Conservation (phyloP, 2,888 invertebrate species). For the Hecatera dysodea region DNA sequence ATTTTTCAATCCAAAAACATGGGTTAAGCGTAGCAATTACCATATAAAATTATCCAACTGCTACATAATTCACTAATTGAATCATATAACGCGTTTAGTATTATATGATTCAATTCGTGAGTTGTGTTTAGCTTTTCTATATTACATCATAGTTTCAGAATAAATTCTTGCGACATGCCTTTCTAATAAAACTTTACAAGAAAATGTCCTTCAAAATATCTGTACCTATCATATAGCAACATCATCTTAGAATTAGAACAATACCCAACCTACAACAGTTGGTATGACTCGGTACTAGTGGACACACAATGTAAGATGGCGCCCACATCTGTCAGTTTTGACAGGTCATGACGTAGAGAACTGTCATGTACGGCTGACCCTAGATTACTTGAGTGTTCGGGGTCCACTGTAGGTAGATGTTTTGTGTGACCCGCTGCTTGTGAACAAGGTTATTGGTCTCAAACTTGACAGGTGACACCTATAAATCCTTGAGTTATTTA, state of each 20-base stretch:
- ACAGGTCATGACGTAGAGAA: constrained; percentile 34
- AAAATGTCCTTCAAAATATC: constrained; percentile 4
- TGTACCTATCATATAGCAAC: neutral
- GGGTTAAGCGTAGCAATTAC: no score
- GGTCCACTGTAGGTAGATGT: constrained; percentile 21
- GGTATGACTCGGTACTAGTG: constrained; percentile 27
- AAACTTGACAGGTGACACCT: neutral
- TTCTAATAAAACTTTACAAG: neutral
- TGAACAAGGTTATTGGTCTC: neutral
- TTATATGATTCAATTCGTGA: no score
- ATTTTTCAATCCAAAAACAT: no score
- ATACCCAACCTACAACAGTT: constrained; percentile 9
- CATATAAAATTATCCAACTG: no score
- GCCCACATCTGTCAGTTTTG: constrained; percentile 36
- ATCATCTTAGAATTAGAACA: constrained; percentile 32
- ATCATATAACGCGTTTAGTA: no score
- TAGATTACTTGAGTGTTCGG: constrained; percentile 35
- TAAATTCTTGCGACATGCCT: neutral
- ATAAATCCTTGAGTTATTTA: constrained; percentile 1
- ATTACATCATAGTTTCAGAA: no score
- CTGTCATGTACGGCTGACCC: constrained; percentile 49
- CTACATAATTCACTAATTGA: no score
- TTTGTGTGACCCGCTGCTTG: constrained; percentile 1
- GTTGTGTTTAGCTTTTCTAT: neutral
- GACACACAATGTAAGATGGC: constrained; percentile 18